Evolutionary conservation across 2,113 vertebrate species (phyloP).

Genomic region (Brevimyrus niger): DNA sequence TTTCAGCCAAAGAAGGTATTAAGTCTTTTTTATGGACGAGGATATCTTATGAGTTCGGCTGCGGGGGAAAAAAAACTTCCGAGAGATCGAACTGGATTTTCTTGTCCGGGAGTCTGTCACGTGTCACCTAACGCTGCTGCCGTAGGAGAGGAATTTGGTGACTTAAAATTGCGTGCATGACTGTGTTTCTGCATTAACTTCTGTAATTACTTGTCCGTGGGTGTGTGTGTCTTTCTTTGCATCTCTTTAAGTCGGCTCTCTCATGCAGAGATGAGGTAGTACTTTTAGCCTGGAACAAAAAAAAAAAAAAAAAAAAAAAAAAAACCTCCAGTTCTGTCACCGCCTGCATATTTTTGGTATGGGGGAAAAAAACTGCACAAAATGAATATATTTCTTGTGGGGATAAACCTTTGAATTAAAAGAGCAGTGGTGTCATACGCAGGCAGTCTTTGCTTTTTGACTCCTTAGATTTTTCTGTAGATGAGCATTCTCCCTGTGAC

Average conservation of each 20-base stretch:
- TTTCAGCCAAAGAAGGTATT: slow-evolving; percentile 5
- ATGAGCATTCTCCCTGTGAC: background rate
- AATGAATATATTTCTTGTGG: background rate
- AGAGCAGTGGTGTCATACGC: background rate
- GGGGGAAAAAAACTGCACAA: background rate
- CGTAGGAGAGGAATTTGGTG: background rate
- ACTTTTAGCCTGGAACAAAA: background rate
- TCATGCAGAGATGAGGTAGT: background rate
- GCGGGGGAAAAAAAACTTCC: background rate
- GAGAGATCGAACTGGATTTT: background rate
- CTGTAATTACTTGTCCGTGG: background rate
- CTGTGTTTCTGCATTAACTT: background rate
- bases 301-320: background rate
- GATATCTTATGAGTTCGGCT: background rate
- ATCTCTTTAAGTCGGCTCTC: background rate
- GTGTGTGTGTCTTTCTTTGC: background rate
- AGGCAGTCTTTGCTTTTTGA: background rate
- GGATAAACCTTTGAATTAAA: background rate
- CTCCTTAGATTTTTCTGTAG: background rate
- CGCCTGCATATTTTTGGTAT: background rate
- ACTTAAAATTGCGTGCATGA: background rate
- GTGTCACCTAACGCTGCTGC: background rate
- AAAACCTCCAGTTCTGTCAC: background rate
- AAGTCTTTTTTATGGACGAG: background rate
- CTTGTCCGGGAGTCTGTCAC: background rate